Base-by-base conservation (phyloP, 2,113 vertebrate species). In the Gymnarchus niloticus region DNA sequence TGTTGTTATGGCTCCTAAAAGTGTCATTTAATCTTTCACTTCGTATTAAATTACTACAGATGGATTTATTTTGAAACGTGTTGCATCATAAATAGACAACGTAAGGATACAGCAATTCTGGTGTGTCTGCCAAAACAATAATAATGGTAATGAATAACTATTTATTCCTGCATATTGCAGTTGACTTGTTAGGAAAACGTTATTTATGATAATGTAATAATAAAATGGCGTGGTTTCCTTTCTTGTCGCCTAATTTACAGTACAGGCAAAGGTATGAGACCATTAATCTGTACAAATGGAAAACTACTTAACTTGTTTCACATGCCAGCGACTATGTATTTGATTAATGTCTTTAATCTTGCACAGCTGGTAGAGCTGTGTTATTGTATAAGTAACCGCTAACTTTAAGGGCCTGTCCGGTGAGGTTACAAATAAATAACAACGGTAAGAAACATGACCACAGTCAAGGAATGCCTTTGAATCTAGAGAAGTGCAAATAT, bases 201-300 rank as follows among this genome's bases (percentile, higher is more conserved):
- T 95, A 95, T 95, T 95, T 93, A 94, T 93, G 89, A 92, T 94
- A 96, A 95, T 95, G 95, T 91, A 23, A 19, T 54, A 14, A 28
- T n/a, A 94, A 84, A 84, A 84, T 69, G 48, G 28, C 33, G 69
- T 52, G 61, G 83, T 41, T 33, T 49, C 49, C 19, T 28, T 57
- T 76, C n/a, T 41, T 37, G 73, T 85, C 33, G 19, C 56, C 44
- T 81, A 81, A 85, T 85, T 81, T 81, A 85, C 37, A 85, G 85
- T 54, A 56, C n/a, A 59, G 52, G 14, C 54, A 49, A 49, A 51
- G 33, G 25, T 46, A 28, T 61, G 85, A 19, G 49, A 9, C 48
- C 44, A 56, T 83, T 73, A 86, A 86, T 86, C 80, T 82, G 33
- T 65, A 33, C 80, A 86, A 83, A 83, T 82, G 59, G 57, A 56